phyloP scores from a whole-genome alignment of 2,797 vertebrate genomes.

The Ptychadena robeensis region DNA sequence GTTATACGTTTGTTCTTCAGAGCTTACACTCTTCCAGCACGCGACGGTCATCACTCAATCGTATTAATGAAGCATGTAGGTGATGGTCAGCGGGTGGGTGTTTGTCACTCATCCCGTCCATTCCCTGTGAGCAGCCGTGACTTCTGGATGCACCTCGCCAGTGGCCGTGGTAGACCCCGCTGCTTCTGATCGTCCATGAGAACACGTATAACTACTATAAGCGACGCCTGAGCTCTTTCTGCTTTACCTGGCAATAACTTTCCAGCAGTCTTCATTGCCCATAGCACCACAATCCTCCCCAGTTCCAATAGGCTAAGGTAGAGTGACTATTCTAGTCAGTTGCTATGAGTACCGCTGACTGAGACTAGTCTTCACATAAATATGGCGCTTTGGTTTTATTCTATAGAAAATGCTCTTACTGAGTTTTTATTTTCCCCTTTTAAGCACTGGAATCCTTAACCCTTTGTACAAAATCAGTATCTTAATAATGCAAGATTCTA shows the following conservation, averaged over 20 bases:
- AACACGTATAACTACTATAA: neutral
- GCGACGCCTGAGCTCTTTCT: neutral
- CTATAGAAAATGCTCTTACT: neutral
- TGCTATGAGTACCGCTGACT: neutral
- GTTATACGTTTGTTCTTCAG: too few relatives aligned
- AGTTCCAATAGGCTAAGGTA: neutral
- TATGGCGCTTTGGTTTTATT: neutral
- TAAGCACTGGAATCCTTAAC: constrained; percentile 6
- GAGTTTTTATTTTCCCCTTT: neutral
- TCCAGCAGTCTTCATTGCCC: neutral
- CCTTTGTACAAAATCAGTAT: neutral
- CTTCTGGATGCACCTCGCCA: too few relatives aligned
- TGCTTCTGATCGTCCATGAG: too few relatives aligned
- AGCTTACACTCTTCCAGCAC: too few relatives aligned
- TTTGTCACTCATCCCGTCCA: too few relatives aligned
- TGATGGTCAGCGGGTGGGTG: too few relatives aligned
- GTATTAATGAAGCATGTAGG: too few relatives aligned
- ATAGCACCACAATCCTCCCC: neutral
- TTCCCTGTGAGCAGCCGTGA: too few relatives aligned
- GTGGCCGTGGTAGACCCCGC: too few relatives aligned
- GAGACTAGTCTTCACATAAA: neutral
- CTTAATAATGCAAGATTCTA: neutral
- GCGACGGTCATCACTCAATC: too few relatives aligned
- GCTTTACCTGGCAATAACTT: neutral
- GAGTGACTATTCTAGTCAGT: neutral